Evolutionary conservation across 2,888 invertebrate genomes (phyloP), one percentile per base, ranked within the genome.

Genomic region (Ecliptopera silaceata): DNA sequence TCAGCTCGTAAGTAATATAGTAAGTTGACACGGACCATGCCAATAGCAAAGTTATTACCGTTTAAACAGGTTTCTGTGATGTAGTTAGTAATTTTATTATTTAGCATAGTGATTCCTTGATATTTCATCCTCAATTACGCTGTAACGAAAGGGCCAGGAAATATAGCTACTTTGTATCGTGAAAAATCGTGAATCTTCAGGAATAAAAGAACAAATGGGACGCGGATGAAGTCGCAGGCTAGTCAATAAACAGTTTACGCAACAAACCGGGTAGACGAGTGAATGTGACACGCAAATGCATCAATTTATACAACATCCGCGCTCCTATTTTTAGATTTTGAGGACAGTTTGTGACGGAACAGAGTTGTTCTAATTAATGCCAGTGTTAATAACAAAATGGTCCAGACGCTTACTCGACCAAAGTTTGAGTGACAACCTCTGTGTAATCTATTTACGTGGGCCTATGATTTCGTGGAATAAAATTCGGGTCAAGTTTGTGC

Each of bases 401-500:
- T 38, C 38, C 49, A 61, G 36, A 47, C 53, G 51, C 56, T 54
- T 61, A 45, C 45, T 59, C 56, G 46, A 56, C 49, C 44, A 31
- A 58, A 61, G 22, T 56, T 53, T 62, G 62, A 70, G 56, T 48
- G 69, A 69, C 67, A 62, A 39, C 52, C 56, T 56, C 49, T 63
- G 34, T 63, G 63, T 51, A 56, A 47, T 64, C 61, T 73, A 69
- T 69, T 67, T 67, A 68, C 49, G 60, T 59, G 57, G 45, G 47
- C 32, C 41, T 52, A 34, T 50, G 44, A 59, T 38, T 43, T 62
- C 41, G 45, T 52, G 36, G 56, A 63, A 62, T 61, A 56, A 49
- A 59, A 67, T 66, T 61, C 64, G 47, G 70, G 69, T 68, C 71
- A 74, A 66, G 71, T 61, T 63, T 61, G 58, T 64, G 56, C 60